Percentiles rank a stretch among this genome's conserved stretches.
Conservation (phyloP, 2,888 invertebrate species). For the Calameuta pallipes region DNA sequence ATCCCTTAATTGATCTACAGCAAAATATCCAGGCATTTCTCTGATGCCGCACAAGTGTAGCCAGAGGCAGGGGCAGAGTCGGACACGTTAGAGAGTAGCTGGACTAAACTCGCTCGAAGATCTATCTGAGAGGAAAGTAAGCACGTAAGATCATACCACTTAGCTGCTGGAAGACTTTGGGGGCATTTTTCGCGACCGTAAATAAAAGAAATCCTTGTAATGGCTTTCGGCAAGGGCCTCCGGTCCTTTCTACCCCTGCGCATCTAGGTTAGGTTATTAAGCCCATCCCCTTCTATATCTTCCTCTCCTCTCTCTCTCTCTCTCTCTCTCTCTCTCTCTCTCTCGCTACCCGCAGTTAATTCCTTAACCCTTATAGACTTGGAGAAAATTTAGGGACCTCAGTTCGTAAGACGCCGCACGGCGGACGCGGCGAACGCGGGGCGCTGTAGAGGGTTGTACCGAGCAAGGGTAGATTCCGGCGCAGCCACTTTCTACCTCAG, state of each 20-base stretch:
- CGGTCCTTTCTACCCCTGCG: slow-evolving; percentile 28
- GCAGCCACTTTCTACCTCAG: neutral
- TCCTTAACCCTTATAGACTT: slow-evolving; percentile 64
- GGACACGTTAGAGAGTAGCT: slow-evolving; percentile 41
- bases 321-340: slow-evolving; percentile 12
- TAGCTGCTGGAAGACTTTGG: slow-evolving; percentile 29
- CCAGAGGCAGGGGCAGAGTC: slow-evolving; percentile 12
- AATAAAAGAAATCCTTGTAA: slow-evolving; percentile 66
- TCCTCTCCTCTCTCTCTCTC: slow-evolving; percentile 7
- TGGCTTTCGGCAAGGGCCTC: slow-evolving; percentile 57
- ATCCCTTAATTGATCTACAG: slow-evolving; percentile 62
- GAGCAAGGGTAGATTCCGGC: neutral
- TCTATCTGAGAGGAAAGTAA: slow-evolving; percentile 49
- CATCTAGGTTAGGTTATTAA: slow-evolving; percentile 42
- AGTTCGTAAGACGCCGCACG: slow-evolving; percentile 31
- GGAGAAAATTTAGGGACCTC: slow-evolving; percentile 58
- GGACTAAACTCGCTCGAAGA: slow-evolving; percentile 36
- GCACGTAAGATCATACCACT: slow-evolving; percentile 57
- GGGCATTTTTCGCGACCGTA: slow-evolving; percentile 55
- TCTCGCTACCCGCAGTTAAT: slow-evolving; percentile 47
- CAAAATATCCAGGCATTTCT: slow-evolving; percentile 43
- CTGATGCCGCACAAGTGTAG: neutral
- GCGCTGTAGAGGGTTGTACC: slow-evolving; percentile 11
- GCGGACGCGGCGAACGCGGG: neutral
- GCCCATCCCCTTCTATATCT: slow-evolving; percentile 31